phyloP scores from a whole-genome alignment of 2,888 invertebrate genomes.

The Tetragonisca angustula region DNA sequence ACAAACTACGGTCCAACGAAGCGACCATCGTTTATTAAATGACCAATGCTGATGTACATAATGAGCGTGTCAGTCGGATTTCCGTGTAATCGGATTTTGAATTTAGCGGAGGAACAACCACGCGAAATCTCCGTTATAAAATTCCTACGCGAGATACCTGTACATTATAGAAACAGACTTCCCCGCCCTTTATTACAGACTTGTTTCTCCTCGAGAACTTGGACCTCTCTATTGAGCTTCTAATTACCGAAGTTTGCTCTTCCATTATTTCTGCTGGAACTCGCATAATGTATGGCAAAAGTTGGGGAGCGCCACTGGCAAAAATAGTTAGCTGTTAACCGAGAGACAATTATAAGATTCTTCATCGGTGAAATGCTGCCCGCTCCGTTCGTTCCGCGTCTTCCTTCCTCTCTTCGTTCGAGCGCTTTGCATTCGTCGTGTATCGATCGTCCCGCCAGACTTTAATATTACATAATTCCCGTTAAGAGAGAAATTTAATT shows the following conservation, averaged over 20 bases:
- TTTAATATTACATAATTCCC: neutral
- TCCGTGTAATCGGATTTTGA: neutral
- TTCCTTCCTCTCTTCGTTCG: neutral
- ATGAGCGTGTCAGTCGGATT: too few species aligned
- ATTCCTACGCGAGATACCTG: neutral
- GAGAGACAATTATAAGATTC: conserved; percentile 17
- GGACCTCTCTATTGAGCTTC: conserved; percentile 23
- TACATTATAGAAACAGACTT: conserved; percentile 6
- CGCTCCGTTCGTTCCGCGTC: neutral
- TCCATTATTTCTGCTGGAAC: conserved; percentile 52
- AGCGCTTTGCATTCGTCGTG: too few species aligned
- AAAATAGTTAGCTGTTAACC: conserved; percentile 62
- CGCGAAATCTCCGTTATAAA: neutral
- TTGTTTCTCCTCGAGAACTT: conserved; percentile 48
- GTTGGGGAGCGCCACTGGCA: conserved; percentile 41
- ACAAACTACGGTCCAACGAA: too few species aligned
- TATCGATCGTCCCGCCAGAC: neutral
- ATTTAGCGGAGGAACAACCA: neutral
- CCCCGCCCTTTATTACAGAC: neutral
- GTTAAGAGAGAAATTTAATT: too few species aligned
- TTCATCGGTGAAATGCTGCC: conserved; percentile 3
- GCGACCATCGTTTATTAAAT: too few species aligned
- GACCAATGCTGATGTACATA: too few species aligned
- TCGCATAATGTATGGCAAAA: conserved; percentile 56
- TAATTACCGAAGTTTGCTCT: conserved; percentile 57